Evolutionary conservation across 1,140 invertebrate species (phyloP), one percentile per base, ranked within the genome.

Genomic region (Eufriesea mexicana): DNA sequence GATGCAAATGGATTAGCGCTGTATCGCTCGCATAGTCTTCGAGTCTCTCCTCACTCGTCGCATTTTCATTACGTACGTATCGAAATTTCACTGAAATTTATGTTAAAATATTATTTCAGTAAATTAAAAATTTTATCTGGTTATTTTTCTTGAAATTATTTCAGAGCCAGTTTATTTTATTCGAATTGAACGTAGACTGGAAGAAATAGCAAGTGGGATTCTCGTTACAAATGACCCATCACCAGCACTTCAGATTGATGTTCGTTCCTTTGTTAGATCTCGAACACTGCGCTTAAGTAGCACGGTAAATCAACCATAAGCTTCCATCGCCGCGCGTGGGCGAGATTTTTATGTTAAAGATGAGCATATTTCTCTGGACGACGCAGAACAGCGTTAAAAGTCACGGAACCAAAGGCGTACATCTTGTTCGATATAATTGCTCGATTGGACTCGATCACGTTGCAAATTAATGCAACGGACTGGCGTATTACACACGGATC

Each of bases 221-320:
- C 64, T 47, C 23, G 42, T 67, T 67, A 67, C 42, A 67, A 67
- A 67, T 67, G 64, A 67, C 42, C 64, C 64, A 67, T 67, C 64
- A 67, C 18, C 23, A 20, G 12, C 2, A 2, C 64, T 67, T 42
- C 62, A 42, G 42, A 67, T 66, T 18, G 42, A n/a, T 47, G 42
- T 23, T 10, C 42, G 18, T 67, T 42, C 42, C 9, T 47, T 9
- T 12, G 35, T 6, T 45, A 23, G 23, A 67, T 16, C 35, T 23
- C 16, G 64, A 45, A 66, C 64, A 35, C 35, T 35, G 64, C 7
- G 18, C 23, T 66, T 66, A 25, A 66, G 47, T 35, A 23, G 42
- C 42, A 49, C 12, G 18, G 55, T 79, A 81, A 78, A 75, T 70
- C 81, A 86, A 84, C 51, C 80, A 61, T 55, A 61, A 74, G 51